These are phyloP conservation scores for Varanus komodoensis DNA, from an alignment of 2,113 vertebrate genomes.

Conservation along the genomic window DNA sequence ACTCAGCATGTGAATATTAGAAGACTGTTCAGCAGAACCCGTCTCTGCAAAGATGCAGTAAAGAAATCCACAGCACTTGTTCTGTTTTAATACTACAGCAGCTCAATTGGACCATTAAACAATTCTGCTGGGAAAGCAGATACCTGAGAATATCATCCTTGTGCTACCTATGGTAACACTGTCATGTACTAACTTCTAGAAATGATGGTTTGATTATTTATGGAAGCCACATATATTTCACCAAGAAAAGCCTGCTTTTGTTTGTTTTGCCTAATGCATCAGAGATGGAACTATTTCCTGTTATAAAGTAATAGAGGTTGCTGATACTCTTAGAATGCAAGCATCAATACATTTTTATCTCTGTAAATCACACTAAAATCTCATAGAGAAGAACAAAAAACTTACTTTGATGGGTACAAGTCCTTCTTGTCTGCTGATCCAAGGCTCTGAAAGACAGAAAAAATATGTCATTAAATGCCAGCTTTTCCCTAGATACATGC, in stretches of 20 bases:
- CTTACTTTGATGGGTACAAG: constrained; percentile 85
- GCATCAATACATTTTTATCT: background rate
- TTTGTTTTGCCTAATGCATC: background rate
- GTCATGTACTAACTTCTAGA: background rate
- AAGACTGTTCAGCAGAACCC: background rate
- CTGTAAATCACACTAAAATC: background rate
- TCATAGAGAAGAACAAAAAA: background rate
- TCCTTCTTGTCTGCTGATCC: constrained; percentile 87
- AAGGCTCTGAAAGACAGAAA: constrained; percentile 82
- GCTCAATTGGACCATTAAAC: background rate
- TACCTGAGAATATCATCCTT: background rate
- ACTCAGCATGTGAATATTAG: background rate
- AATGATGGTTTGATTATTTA: background rate
- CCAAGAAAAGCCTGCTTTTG: background rate
- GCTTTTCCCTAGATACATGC: background rate
- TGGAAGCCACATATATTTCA: background rate
- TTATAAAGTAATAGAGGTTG: background rate
- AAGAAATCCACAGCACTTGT: background rate
- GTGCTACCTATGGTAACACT: background rate
- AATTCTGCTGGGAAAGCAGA: background rate
- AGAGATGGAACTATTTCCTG: background rate
- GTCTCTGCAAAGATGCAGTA: background rate
- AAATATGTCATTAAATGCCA: constrained; percentile 46
- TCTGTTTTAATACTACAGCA: background rate
- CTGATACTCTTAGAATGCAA: background rate